Evolutionary conservation across 1,140 invertebrate species (phyloP).

Genomic region (Nomia melanderi): DNA sequence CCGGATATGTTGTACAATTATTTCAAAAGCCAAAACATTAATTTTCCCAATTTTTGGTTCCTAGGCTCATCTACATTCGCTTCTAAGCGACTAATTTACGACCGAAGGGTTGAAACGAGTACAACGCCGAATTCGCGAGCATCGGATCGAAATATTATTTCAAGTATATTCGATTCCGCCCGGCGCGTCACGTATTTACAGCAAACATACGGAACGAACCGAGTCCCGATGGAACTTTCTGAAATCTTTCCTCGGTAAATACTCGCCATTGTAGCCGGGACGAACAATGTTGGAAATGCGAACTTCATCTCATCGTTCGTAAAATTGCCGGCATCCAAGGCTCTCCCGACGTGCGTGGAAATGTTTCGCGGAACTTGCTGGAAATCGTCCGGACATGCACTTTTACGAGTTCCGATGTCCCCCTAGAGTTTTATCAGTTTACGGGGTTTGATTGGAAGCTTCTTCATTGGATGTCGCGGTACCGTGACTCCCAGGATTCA

Average conservation of each 20-base stretch:
- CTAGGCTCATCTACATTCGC: too few relatives aligned
- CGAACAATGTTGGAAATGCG: neutral
- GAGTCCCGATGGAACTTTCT: neutral
- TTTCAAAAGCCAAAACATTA: too few relatives aligned
- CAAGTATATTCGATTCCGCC: too few relatives aligned
- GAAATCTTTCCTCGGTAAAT: neutral
- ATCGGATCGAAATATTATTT: too few relatives aligned
- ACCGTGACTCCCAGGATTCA: neutral
- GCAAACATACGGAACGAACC: too few relatives aligned
- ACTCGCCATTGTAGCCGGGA: slow-evolving; percentile 38
- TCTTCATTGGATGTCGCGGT: slow-evolving; percentile 10
- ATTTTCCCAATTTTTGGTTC: too few relatives aligned
- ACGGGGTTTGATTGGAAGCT: neutral
- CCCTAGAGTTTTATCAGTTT: neutral
- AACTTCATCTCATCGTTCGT: slow-evolving; percentile 17
- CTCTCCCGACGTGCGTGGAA: neutral
- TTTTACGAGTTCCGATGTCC: neutral
- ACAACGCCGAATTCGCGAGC: too few relatives aligned
- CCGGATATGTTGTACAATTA: too few relatives aligned
- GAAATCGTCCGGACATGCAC: neutral
- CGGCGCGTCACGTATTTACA: too few relatives aligned
- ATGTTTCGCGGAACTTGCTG: neutral
- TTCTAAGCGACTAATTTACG: too few relatives aligned
- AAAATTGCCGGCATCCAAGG: neutral
- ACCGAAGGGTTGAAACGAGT: too few relatives aligned